These are phyloP conservation scores for Nudaria mundana DNA, from an alignment of 2,888 invertebrate species.

Conservation along the genomic window DNA sequence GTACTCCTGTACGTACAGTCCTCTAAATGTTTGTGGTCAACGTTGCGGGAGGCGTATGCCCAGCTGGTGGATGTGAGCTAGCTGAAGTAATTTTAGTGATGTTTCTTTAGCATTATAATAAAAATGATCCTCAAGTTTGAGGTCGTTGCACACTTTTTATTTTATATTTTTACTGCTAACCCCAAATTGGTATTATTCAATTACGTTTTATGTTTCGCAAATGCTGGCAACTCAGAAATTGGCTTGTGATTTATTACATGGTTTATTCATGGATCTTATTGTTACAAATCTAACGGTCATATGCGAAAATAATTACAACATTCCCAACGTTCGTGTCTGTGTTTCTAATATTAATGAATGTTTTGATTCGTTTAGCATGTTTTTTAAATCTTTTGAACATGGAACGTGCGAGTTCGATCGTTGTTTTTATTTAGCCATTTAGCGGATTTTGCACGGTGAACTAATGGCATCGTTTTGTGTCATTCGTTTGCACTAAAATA, in stretches of 20 bases:
- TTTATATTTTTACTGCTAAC: constrained; percentile 49
- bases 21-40: too few species aligned
- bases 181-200: constrained; percentile 55
- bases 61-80: too few species aligned
- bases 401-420: constrained; percentile 5
- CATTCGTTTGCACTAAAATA: too few species aligned
- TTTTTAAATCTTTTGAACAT: constrained; percentile 14
- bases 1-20: too few species aligned
- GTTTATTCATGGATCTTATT: constrained; percentile 58
- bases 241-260: constrained; percentile 64
- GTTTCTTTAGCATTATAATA: too few species aligned
- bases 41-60: too few species aligned
- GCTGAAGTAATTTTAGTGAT: too few species aligned
- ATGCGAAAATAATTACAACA: constrained; percentile 23
- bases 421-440: constrained; percentile 6
- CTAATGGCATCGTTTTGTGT: constrained; percentile 2
- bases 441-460: constrained; percentile 4
- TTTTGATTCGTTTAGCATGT: constrained; percentile 27
- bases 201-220: constrained; percentile 64
- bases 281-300: constrained; percentile 41
- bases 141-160: constrained; percentile 23
- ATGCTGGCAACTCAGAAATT: constrained; percentile 59
- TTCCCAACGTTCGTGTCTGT: constrained; percentile 23
- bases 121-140: too few species aligned
- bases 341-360: constrained; percentile 11